A percentile compares a stretch with the other conserved stretches of the same genome.
phyloP scores from a whole-genome alignment of 1,140 invertebrate genomes.

The Zaprionus ornatus region DNA sequence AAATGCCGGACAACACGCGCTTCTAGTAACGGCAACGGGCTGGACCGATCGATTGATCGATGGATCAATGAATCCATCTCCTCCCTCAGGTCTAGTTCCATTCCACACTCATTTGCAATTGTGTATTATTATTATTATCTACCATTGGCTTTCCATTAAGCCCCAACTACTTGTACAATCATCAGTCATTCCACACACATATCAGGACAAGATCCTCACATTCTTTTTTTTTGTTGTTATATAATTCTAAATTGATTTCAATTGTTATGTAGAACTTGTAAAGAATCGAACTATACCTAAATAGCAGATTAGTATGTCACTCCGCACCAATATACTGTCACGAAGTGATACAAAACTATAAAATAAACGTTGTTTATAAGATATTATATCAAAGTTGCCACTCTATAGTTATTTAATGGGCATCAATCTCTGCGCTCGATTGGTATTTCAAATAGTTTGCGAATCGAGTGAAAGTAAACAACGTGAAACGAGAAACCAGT shows the following conservation, averaged over 20 bases:
- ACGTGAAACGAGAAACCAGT: too few relatives aligned
- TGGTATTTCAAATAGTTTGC: too few relatives aligned
- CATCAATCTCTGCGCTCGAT: too few relatives aligned
- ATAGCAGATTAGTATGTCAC: not conserved
- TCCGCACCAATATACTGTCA: not conserved
- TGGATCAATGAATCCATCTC: too few relatives aligned
- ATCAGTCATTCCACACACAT: slow-evolving; percentile 8
- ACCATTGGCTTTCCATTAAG: not conserved
- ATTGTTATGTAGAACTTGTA: slow-evolving; percentile 23
- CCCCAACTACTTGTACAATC: not conserved
- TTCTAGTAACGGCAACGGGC: slow-evolving; percentile 84
- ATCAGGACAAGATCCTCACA: slow-evolving; percentile 6
- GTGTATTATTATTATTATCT: slow-evolving; percentile 31
- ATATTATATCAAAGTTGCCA: too few relatives aligned
- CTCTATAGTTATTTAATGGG: too few relatives aligned
- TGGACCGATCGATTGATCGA: not conserved
- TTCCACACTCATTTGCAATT: slow-evolving; percentile 16
- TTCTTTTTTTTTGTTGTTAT: slow-evolving; percentile 1
- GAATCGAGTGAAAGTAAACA: too few relatives aligned
- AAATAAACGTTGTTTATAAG: slow-evolving; percentile 1
- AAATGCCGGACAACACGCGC: slow-evolving; percentile 92
- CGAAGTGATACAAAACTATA: slow-evolving; percentile 3
- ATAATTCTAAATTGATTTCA: slow-evolving; percentile 3
- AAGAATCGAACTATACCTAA: not conserved
- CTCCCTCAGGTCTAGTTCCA: not conserved